Percentiles rank a stretch among this genome's conserved stretches.
phyloP scores from a whole-genome alignment of 2,113 vertebrate genomes.

The Triplophysa tibetana region DNA sequence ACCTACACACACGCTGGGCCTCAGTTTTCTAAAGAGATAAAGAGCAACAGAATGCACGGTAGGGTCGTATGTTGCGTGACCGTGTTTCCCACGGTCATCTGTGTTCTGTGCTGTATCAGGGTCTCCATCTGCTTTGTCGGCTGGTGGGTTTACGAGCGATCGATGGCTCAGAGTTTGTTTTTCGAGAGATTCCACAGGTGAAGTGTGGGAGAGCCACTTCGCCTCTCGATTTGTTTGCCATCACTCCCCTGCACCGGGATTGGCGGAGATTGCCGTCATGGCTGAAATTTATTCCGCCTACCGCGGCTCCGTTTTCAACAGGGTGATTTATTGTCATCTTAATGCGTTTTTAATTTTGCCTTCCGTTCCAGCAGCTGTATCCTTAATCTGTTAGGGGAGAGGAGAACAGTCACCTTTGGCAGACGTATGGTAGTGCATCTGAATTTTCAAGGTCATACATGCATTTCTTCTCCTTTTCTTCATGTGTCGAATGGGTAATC shows the following conservation, averaged over 20 bases:
- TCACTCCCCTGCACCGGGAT: slow-evolving; percentile 49
- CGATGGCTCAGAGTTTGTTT: slow-evolving; percentile 20
- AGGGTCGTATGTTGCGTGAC: neutral
- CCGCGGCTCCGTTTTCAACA: slow-evolving; percentile 55
- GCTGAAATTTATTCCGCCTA: slow-evolving; percentile 69
- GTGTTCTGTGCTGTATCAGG: neutral
- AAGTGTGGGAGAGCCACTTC: slow-evolving; percentile 36
- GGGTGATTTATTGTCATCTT: slow-evolving; percentile 68
- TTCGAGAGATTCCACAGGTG: slow-evolving; percentile 19
- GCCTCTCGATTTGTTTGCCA: slow-evolving; percentile 18
- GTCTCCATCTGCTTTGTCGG: slow-evolving; percentile 22
- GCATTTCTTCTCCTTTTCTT: neutral
- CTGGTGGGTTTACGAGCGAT: slow-evolving; percentile 11
- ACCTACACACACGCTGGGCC: no score
- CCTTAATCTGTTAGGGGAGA: neutral
- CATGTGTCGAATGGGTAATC: no score
- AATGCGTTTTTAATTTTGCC: slow-evolving; percentile 64
- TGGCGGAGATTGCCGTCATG: slow-evolving; percentile 62
- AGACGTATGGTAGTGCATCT: neutral
- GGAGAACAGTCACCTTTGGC: neutral
- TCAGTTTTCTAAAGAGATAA: neutral
- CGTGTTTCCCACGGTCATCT: neutral
- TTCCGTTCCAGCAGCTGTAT: slow-evolving; percentile 43
- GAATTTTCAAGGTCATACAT: slow-evolving; percentile 5
- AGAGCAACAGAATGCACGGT: neutral